A percentile compares a stretch with the other conserved stretches of the same genome.
Conservation (phyloP, 1,140 invertebrate species). For the Cepaea nemoralis region DNA sequence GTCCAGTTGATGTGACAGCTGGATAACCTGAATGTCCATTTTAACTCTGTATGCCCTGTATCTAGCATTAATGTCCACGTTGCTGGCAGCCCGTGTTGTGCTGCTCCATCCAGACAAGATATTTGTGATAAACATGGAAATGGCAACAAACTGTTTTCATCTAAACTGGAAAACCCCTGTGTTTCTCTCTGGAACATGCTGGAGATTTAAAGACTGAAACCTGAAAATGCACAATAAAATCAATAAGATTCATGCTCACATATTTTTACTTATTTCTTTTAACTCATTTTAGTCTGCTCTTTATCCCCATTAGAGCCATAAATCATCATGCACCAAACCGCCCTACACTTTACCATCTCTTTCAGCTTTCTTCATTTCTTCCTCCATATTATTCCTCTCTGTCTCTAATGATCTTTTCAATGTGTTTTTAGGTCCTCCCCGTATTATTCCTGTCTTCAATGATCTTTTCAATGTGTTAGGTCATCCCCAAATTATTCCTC, state of each 20-base stretch:
- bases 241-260: not conserved
- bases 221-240: conserved; percentile 76
- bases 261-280: not conserved
- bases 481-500: no score
- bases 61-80: not conserved
- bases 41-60: not conserved
- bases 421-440: no score
- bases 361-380: no score
- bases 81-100: not conserved
- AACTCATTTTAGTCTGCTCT: no score
- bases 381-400: no score
- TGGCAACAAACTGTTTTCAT: conserved; percentile 75
- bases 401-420: no score
- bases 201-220: conserved; percentile 92
- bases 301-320: no score
- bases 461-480: no score
- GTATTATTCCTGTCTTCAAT: no score
- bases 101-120: not conserved
- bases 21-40: not conserved
- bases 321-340: no score
- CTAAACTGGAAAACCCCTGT: conserved; percentile 96
- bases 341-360: no score
- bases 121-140: not conserved
- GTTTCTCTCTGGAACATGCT: conserved; percentile 87
- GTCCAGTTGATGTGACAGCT: not conserved